These are phyloP conservation scores for Drosophila greeni DNA, from an alignment of 2,888 invertebrate genomes.

Conservation along the genomic window DNA sequence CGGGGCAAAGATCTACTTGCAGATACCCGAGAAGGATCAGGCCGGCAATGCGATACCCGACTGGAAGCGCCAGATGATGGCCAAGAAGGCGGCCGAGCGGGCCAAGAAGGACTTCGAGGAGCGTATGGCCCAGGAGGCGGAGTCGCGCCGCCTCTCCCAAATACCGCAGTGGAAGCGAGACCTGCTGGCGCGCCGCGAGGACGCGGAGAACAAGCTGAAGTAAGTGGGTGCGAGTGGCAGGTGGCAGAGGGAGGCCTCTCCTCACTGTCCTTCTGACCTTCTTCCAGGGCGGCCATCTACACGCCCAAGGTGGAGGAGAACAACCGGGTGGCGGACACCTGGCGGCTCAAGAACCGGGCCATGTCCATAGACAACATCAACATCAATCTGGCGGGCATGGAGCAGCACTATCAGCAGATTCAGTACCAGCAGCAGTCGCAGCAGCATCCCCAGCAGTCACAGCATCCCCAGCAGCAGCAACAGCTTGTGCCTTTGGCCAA, in stretches of 20 bases:
- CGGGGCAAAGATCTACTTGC: conserved; percentile 77
- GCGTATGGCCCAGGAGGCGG: conserved; percentile 89
- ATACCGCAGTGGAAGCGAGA: conserved; percentile 97
- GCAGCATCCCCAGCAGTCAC: conserved; percentile 46
- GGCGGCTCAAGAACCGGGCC: conserved; percentile 80
- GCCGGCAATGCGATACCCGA: conserved; percentile 93
- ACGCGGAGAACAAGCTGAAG: conserved; percentile 87
- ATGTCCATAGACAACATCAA: conserved; percentile 85
- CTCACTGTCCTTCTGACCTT: conserved; percentile 41
- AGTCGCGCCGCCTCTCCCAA: conserved; percentile 89
- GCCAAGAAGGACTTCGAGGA: conserved; percentile 94
- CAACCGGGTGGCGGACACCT: conserved; percentile 79
- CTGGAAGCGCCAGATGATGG: conserved; percentile 97
- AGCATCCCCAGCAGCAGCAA: conserved; percentile 13
- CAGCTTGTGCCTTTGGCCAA: conserved; percentile 66
- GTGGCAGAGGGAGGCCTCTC: conserved; percentile 34
- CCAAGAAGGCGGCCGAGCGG: conserved; percentile 95
- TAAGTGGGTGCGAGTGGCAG: conserved; percentile 76
- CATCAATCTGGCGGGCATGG: conserved; percentile 79
- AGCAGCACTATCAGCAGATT: conserved; percentile 77
- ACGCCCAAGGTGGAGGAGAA: conserved; percentile 85
- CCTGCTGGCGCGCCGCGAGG: conserved; percentile 89
- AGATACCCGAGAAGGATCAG: conserved; percentile 93
- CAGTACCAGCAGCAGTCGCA: conserved; percentile 55
- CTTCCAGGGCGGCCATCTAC: conserved; percentile 82